Evolutionary conservation across 2,797 vertebrate species (phyloP), one percentile per base, ranked within the genome.

Genomic region (Numenius phaeopus): DNA sequence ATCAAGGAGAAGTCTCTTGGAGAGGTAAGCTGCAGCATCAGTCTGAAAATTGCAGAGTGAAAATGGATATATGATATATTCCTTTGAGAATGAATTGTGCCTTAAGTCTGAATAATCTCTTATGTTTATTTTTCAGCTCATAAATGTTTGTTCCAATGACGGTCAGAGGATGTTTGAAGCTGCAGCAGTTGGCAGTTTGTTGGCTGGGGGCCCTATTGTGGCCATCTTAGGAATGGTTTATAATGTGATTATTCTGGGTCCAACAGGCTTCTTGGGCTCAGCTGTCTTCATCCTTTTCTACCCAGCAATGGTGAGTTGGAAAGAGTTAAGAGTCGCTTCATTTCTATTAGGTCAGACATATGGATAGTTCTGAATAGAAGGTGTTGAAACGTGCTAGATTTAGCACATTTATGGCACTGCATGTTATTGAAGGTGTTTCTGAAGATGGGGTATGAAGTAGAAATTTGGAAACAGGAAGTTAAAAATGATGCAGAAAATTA

Each of bases 221-320:
- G 99, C 99, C n/a, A 97, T 99, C 30, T 97, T 99, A 55, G 99
- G 99, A 69, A 99, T 99, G 90, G 97, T 98, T 83, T 99, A 99
- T 97, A 99, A 98, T 40, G 98, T 99, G 24, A 98, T 98, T 57
- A 97, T 99, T 42, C 97, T 99, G 97, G 99, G 99, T 64, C 99
- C 99, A 13, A 99, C 99, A 7, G 99, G 99, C 59, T 98, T 99
- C 77, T 98, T 99, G 90, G 99, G 99, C 85, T 99, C 99, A 13
- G 99, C 99, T 22, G 98, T 99, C 81, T 99, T 99, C 97, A 99
- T 99, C 92, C 99, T 99, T 62, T 99, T 99, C 98, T 99, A 99
- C 84, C 99, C 99, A n/a, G 98, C 99, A 24, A 99, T 99, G 99
- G 99, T 99, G 96, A 99, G 99, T 97, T 91, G 90, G 30, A 62